Base-by-base conservation (phyloP, 2,888 invertebrate species). In the Lamellibrachia satsuma region DNA sequence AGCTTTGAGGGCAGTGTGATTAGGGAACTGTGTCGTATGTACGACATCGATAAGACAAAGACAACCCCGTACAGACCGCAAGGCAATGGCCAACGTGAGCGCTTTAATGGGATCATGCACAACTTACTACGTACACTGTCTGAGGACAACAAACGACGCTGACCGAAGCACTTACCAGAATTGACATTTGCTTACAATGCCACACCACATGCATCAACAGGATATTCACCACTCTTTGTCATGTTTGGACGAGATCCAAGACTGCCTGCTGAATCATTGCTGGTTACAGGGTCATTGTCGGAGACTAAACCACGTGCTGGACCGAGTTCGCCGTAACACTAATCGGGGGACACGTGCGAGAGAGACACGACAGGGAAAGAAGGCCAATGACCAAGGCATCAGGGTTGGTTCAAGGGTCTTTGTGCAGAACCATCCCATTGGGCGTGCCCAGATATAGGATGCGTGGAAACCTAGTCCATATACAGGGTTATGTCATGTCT, bases 391-490 rank as follows among this genome's bases (percentile, higher is more conserved):
- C n/a, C 51, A 27, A 11, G 60, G 22, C 27, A 90, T 92, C 51
- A 15, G 27, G 51, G 52, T 92, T 75, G 92, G 92, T 11, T 52
- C 91, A 8, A 52, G 90, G 22, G 92, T 92, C 27, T 91, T 90
- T 91, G 8, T 92, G 27, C 91, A 91, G 15, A 91, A 91, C 51
- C 92, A 91, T 60, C 91, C 75, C n/a, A 60, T 75, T n/a, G 92
- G 92, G 6, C 27, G 92, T 27, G 55, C 90, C 60, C 91, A 92
- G 91, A 92, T 92, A 51, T 39, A 55, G 57, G 92, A 92, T 27
- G 52, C 52, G 39, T 92, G 91, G 51, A 60, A 60, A 91, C 52
- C 91, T 22, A 90, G 22, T 52, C 92, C 90, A 22, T 91, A 22
- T 91, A 57, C 55, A 92, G 60, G 52, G 92, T 92, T 11, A 15